Percentiles rank a stretch among this genome's conserved stretches.
These are phyloP conservation scores for Atrina japonica DNA, from an alignment of 2,888 invertebrate species.

Conservation along the genomic window DNA sequence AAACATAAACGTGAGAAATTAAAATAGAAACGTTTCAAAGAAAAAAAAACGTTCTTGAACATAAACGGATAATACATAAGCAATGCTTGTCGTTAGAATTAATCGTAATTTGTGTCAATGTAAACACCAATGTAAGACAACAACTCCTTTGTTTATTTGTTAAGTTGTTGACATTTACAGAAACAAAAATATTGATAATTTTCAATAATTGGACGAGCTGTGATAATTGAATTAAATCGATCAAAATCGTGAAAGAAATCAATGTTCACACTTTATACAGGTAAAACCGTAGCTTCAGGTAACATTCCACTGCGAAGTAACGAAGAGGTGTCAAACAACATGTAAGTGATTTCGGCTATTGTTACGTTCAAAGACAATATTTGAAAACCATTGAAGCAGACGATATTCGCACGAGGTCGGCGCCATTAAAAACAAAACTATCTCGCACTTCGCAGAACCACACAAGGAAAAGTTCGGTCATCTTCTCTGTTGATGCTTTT, in stretches of 20 bases:
- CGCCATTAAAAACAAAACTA: constrained; percentile 44
- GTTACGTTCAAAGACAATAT: constrained; percentile 9
- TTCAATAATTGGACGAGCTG: neutral
- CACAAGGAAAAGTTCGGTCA: neutral
- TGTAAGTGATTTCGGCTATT: constrained; percentile 7
- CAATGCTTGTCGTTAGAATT: too few relatives aligned
- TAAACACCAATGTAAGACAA: too few relatives aligned
- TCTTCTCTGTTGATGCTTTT: too few relatives aligned
- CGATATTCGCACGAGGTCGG: constrained; percentile 56
- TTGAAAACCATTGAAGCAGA: constrained; percentile 37
- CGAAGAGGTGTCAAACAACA: constrained; percentile 17
- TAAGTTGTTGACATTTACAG: too few relatives aligned
- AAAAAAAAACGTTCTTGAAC: too few relatives aligned
- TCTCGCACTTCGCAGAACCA: constrained; percentile 26
- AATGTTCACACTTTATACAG: neutral
- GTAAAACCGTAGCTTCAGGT: constrained; percentile 7
- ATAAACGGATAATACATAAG: too few relatives aligned
- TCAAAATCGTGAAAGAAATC: neutral
- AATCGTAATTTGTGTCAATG: too few relatives aligned
- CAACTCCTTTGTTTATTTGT: too few relatives aligned
- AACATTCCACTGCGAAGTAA: neutral
- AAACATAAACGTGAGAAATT: too few relatives aligned
- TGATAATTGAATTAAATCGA: neutral
- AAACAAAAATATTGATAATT: too few relatives aligned
- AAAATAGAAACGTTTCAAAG: too few relatives aligned